These are phyloP conservation scores for Oikopleura dioica DNA, from an alignment of 23 tunicate species.

Conservation along the genomic window DNA sequence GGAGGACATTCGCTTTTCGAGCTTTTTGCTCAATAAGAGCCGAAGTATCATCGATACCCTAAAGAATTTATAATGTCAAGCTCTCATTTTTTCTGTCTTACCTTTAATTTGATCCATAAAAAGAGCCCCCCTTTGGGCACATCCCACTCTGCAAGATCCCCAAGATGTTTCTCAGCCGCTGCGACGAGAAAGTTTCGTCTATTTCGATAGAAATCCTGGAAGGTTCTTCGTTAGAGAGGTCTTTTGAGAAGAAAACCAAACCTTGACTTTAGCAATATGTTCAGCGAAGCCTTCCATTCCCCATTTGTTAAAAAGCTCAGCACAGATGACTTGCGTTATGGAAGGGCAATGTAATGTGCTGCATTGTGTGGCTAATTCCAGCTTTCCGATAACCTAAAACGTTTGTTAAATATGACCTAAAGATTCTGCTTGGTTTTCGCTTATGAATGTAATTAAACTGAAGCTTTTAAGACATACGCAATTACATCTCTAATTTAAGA, in stretches of 20 bases:
- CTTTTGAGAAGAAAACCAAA: no score
- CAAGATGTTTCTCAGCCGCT: background rate
- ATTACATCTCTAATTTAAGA: no score
- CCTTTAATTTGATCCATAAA: slow-evolving; percentile 49
- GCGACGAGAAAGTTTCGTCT: background rate
- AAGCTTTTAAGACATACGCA: no score
- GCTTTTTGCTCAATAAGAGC: slow-evolving; percentile 24
- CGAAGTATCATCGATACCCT: background rate
- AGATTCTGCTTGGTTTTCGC: no score
- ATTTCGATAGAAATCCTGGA: background rate
- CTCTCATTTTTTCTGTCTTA: slow-evolving; percentile 23
- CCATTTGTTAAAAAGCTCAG: slow-evolving; percentile 39
- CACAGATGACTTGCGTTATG: slow-evolving; percentile 15
- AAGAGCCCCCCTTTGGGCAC: slow-evolving; percentile 84
- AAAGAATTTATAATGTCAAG: no score
- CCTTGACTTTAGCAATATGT: no score
- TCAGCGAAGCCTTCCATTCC: slow-evolving; percentile 40
- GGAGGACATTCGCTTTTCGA: slow-evolving; percentile 27
- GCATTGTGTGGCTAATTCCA: background rate
- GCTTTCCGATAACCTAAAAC: background rate
- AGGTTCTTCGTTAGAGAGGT: no score
- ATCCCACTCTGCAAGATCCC: slow-evolving; percentile 59
- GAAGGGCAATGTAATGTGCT: background rate
- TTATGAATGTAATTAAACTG: no score
- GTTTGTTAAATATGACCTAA: no score